Evolutionary conservation across 2,113 vertebrate genomes (phyloP).

Genomic region (Saimiri boliviensis): DNA sequence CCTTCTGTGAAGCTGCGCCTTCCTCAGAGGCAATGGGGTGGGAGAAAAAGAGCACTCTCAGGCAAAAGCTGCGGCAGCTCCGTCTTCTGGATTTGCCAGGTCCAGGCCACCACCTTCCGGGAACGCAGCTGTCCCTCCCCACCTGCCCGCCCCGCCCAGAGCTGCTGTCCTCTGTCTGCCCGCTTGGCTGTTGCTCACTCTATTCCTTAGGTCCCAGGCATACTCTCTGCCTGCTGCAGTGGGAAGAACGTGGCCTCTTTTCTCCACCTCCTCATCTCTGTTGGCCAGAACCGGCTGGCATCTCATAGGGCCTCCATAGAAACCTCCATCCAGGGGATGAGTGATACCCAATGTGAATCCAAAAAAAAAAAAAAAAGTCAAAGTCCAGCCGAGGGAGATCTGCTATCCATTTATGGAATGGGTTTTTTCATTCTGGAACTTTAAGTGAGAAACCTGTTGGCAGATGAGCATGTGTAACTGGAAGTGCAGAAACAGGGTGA

Average conservation of each 20-base stretch:
- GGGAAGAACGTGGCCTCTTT: neutral
- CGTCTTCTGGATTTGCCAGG: fast-evolving
- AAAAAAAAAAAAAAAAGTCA: neutral
- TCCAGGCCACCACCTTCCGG: fast-evolving
- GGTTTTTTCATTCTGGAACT: neutral
- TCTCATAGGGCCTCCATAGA: neutral
- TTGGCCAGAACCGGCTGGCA: fast-evolving
- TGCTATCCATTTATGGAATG: neutral
- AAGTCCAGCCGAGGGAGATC: neutral
- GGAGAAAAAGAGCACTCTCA: too few species aligned
- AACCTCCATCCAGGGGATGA: neutral
- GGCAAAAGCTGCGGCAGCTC: neutral
- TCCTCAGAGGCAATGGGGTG: neutral
- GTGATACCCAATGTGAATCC: neutral
- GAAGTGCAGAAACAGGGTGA: fast-evolving
- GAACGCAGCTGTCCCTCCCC: fast-evolving
- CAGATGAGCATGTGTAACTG: fast-evolving
- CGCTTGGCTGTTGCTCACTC: neutral
- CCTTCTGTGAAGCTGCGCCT: fast-evolving
- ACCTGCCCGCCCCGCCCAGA: neutral
- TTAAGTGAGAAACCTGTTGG: neutral
- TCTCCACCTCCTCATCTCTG: fast-evolving
- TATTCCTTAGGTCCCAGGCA: too few species aligned
- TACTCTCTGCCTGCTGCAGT: too few species aligned
- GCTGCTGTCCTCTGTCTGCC: neutral